Percentiles rank a stretch among this genome's conserved stretches.
Conservation (phyloP, 2,888 invertebrate species). For the Euspilapteryx auroguttella region DNA sequence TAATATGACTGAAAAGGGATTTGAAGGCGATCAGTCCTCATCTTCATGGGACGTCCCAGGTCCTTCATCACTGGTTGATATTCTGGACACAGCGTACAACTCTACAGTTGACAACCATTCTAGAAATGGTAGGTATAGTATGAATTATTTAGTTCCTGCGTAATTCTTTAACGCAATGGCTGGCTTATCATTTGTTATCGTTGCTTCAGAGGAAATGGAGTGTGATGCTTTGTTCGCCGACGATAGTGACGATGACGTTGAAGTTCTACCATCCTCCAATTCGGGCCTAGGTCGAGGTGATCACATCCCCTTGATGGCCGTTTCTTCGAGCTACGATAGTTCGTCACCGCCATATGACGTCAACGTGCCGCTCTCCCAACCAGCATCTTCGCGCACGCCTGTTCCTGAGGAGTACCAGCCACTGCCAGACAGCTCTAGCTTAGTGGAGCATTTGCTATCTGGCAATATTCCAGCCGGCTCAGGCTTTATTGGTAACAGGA, state of each 20-base stretch:
- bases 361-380: constrained; percentile 25
- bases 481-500: constrained; percentile 15
- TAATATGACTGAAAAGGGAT: constrained; percentile 44
- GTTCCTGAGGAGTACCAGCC: constrained; percentile 52
- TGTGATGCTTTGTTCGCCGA: constrained; percentile 66
- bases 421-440: constrained; percentile 43
- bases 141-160: background rate
- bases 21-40: constrained; percentile 31
- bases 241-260: constrained; percentile 67
- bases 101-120: constrained; percentile 48
- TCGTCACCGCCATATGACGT: constrained; percentile 32
- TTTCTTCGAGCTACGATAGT: constrained; percentile 33
- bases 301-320: constrained; percentile 5
- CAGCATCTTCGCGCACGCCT: constrained; percentile 35
- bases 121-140: constrained; percentile 36
- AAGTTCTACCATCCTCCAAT: constrained; percentile 27
- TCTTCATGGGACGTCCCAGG: constrained; percentile 47
- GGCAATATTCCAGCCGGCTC: constrained; percentile 20
- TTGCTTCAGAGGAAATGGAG: constrained; percentile 63
- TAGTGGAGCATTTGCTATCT: constrained; percentile 27
- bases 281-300: constrained; percentile 14
- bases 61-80: constrained; percentile 62
- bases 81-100: constrained; percentile 65
- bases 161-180: too few relatives aligned
- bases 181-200: too few relatives aligned